Evolutionary conservation across 1,140 invertebrate species (phyloP), one percentile per base, ranked within the genome.

Genomic region (Melipona quadrifasciata): DNA sequence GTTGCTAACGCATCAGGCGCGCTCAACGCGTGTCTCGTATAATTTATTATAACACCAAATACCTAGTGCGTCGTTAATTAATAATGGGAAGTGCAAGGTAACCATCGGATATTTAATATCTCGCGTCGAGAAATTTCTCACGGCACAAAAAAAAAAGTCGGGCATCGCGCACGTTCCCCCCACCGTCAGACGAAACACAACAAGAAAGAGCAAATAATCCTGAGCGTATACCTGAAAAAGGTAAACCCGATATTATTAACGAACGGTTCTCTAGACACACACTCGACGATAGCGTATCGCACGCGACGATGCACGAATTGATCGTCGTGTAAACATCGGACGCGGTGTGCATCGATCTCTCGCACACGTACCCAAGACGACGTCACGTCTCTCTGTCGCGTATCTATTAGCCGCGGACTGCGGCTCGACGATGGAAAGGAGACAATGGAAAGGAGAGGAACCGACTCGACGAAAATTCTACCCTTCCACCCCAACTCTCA

Each of bases 381-480:
- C 79, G 68, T 53, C 79, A 51, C 68, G 68, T 72, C 55, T 34
- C 68, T 14, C 17, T 61, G 61, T 80, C 68, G 47, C 67, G 55
- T 80, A 71, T 80, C 67, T 72, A 80, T 71, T 72, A 80, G 39
- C 10, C 68, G 24, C 67, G n/a, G 39, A 53, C n/a, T 57, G 53
- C 34, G 34, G 34, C 31, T 58, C 16, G 14, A 53, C 11, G 57
- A 10, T n/a, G n/a, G n/a, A n/a, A n/a, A n/a, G 17, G 17, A 39
- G 79, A 71, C 79, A 80, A 72, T 70, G 12, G 34, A 4, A 6
- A 21, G 39, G 8, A 31, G 55, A 31, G 67, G 55, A 71, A 68
- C 34, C 24, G 58, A 0, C 75, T 65, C 51, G 31, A 27, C 51
- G 58, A 80, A 76, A 88, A 83, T 82, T 76, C 71, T 64, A 82